Evolutionary conservation across 2,797 vertebrate genomes (phyloP).

Genomic region (Coluber constrictor): DNA sequence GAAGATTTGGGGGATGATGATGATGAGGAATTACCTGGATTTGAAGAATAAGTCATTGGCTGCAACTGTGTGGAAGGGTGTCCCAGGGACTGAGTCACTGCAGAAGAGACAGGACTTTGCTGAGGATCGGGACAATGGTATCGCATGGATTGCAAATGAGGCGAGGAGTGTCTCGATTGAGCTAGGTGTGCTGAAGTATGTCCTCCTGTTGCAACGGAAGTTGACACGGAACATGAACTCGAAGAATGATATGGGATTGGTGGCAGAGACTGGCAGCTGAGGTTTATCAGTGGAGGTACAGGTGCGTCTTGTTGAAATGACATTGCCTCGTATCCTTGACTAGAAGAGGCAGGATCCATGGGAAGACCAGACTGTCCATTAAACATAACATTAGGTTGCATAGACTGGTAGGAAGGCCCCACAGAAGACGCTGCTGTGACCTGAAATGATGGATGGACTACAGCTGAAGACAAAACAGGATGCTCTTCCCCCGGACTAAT

Average conservation of each 20-base stretch:
- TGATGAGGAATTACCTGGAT: slow-evolving; percentile 82
- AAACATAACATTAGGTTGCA: slow-evolving; percentile 83
- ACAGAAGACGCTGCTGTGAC: slow-evolving; percentile 75
- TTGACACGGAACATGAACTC: slow-evolving; percentile 71
- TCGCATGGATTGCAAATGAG: slow-evolving; percentile 81
- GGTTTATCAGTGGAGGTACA: slow-evolving; percentile 79
- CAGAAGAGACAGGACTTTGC: slow-evolving; percentile 75
- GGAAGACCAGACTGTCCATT: slow-evolving; percentile 88
- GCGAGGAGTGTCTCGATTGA: slow-evolving; percentile 70
- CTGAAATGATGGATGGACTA: slow-evolving; percentile 82
- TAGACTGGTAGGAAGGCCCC: slow-evolving; percentile 83
- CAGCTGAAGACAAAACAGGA: slow-evolving; percentile 76
- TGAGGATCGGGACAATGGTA: slow-evolving; percentile 81
- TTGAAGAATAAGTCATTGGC: slow-evolving; percentile 79
- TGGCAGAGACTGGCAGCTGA: slow-evolving; percentile 77
- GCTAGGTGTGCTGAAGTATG: slow-evolving; percentile 78
- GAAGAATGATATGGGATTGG: slow-evolving; percentile 82
- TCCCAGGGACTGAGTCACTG: slow-evolving; percentile 73
- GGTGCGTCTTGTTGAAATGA: slow-evolving; percentile 81
- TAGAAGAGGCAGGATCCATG: slow-evolving; percentile 73
- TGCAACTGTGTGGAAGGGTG: slow-evolving; percentile 84
- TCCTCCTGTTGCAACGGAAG: slow-evolving; percentile 67
- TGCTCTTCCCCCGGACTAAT: slow-evolving; percentile 84
- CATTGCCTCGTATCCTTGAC: slow-evolving; percentile 85
- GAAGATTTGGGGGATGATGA: slow-evolving; percentile 82